Evolutionary conservation across 2,797 vertebrate genomes (phyloP).

Genomic region (Eurystomus glaucurus): DNA sequence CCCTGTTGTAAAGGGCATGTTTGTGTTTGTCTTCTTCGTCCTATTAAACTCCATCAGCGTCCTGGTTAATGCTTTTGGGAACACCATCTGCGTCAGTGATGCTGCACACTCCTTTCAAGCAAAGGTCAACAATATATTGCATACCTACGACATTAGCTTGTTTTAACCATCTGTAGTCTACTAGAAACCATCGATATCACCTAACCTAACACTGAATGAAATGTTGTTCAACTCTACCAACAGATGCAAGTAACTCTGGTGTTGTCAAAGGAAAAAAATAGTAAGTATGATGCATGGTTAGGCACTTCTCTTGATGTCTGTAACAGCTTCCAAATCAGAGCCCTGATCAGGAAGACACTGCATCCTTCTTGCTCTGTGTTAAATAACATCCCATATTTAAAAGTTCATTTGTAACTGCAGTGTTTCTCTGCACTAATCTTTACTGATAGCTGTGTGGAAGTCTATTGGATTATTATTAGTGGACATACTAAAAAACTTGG

Average conservation of each 20-base stretch:
- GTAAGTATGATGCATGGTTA: background rate
- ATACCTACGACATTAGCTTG: background rate
- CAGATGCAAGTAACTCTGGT: background rate
- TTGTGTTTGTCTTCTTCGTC: background rate
- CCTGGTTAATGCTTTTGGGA: background rate
- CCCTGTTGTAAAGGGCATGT: background rate
- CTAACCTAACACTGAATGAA: background rate
- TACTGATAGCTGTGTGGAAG: rapidly evolving
- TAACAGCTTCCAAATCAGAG: background rate
- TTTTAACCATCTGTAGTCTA: background rate
- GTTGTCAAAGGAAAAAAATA: background rate
- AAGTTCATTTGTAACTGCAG: background rate
- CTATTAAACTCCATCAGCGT: background rate
- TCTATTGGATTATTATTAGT: background rate
- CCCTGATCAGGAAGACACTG: background rate
- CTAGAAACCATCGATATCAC: background rate
- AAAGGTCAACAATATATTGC: background rate
- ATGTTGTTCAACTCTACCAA: background rate
- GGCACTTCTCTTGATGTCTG: background rate
- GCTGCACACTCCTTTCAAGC: background rate
- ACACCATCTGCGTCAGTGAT: background rate
- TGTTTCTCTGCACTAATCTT: background rate
- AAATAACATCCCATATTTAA: background rate
- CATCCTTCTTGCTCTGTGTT: background rate
- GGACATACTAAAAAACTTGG: background rate